Base-by-base conservation (phyloP, 2,113 vertebrate genomes). In the Pseudopipra pipra region DNA sequence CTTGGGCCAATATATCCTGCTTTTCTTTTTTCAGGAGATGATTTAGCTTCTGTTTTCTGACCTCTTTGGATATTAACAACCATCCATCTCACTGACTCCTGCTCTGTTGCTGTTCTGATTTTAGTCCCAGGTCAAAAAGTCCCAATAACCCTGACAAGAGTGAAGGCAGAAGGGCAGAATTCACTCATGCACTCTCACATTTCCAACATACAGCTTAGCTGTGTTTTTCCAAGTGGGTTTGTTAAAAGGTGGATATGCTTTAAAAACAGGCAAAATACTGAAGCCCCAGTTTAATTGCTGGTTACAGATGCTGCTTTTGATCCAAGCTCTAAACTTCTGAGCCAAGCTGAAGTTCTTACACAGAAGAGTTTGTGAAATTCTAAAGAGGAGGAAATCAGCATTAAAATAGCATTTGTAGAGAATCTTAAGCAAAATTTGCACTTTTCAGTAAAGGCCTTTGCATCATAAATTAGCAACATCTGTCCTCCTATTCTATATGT, bases 351-450 rank as follows among this genome's bases (percentile, higher is more conserved):
- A 95, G 92, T 97, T 97, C 92, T 95, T 91, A 62, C 46, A 92
- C 90, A 93, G 70, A 70, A 87, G 90, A 90, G 93, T 96, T 96
- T 54, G 83, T 94, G 86, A 95, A 94, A 95, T 97, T 94, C 95
- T 96, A 78, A 94, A 97, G 95, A 93, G 90, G 79, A 95, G 90
- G 93, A 96, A 97, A 97, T 96, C 95, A 94, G 92, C 93, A 96
- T 96, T 96, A 94, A 94, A 96, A 94, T 96, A 96, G 66, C 56
- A 4, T 93, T 95, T 89, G 80, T 96, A 70, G 76, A 93, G 95
- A 96, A 95, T 95, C 96, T 95, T 93, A 95, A 96, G 95, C 84
- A 96, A 94, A 94, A 94, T 95, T 84, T 94, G 88, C 86, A 94
- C 83, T 93, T 96, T 80, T 96, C 92, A 94, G 73, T 81, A 58